phyloP scores from a whole-genome alignment of 1,140 invertebrate genomes.

The Caenorhabditis brenneri region DNA sequence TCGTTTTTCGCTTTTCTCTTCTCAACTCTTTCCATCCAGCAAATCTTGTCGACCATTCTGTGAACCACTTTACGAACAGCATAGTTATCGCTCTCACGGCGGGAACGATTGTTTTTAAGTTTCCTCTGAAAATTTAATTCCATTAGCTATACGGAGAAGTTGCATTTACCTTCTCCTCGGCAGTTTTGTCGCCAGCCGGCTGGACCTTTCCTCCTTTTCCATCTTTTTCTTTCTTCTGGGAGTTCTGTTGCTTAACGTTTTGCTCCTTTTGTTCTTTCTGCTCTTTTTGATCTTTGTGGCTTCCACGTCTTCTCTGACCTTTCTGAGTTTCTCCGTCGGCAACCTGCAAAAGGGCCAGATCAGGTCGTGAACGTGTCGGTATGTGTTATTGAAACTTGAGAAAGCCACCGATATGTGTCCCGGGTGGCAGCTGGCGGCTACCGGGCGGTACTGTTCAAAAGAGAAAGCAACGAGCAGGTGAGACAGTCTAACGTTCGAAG shows the following conservation, averaged over 20 bases:
- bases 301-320: slow-evolving; percentile 24
- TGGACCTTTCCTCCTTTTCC: background rate
- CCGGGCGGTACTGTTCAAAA: slow-evolving; percentile 20
- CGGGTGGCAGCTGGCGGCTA: background rate
- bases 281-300: slow-evolving; percentile 23
- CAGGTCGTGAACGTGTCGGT: background rate
- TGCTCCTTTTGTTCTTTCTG: background rate
- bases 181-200: background rate
- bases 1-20: slow-evolving; percentile 33
- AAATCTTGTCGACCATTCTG: slow-evolving; percentile 39
- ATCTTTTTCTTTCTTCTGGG: slow-evolving; percentile 3
- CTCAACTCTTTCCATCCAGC: slow-evolving; percentile 43
- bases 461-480: too few species aligned
- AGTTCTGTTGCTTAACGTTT: background rate
- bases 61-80: slow-evolving; percentile 18
- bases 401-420: background rate
- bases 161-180: background rate
- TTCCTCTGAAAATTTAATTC: slow-evolving; percentile 3
- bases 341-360: background rate
- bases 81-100: slow-evolving; percentile 44
- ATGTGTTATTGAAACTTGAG: slow-evolving; percentile 27
- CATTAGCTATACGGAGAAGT: background rate
- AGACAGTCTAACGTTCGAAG: too few species aligned
- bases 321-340: background rate
- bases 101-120: background rate